Evolutionary conservation across 1,140 invertebrate species (phyloP).

Genomic region (Drosophila setifemur): DNA sequence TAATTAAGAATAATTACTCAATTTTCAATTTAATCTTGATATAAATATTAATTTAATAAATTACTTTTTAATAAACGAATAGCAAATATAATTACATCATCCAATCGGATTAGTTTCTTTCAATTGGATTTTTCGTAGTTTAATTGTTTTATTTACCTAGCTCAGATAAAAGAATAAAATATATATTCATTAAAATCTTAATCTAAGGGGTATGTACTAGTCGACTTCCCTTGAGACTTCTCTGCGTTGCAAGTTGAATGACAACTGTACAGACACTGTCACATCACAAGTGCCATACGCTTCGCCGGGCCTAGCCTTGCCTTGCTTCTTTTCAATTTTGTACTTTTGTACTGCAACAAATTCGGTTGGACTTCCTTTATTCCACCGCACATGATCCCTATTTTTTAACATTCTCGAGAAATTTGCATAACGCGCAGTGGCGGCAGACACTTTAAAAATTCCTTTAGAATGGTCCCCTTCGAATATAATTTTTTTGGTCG

Average conservation of each 20-base stretch:
- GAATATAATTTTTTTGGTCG: constrained; percentile 30
- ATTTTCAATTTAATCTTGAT: too few species aligned
- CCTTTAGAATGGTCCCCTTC: constrained; percentile 57
- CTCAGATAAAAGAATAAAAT: too few species aligned
- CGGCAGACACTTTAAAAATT: constrained; percentile 59
- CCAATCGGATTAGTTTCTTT: too few species aligned
- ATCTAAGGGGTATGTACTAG: neutral
- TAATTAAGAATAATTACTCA: too few species aligned
- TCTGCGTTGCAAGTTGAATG: constrained; percentile 54
- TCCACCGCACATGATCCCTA: constrained; percentile 10
- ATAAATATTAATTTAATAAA: too few species aligned
- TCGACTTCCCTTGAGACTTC: neutral
- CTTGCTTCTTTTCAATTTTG: constrained; percentile 30
- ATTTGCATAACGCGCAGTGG: constrained; percentile 67
- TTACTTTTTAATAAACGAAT: too few species aligned
- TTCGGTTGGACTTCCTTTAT: constrained; percentile 58
- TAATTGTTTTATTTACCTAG: too few species aligned
- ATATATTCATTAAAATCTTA: too few species aligned
- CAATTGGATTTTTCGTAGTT: too few species aligned
- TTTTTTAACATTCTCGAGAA: constrained; percentile 30
- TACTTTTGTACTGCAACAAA: constrained; percentile 54
- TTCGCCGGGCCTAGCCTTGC: constrained; percentile 23
- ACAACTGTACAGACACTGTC: constrained; percentile 70
- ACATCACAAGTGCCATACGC: constrained; percentile 59
- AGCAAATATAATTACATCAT: too few species aligned